Percentiles rank a stretch among this genome's conserved stretches.
These are phyloP conservation scores for Laodelphax striatellus DNA, from an alignment of 1,140 invertebrate genomes.

Conservation along the genomic window DNA sequence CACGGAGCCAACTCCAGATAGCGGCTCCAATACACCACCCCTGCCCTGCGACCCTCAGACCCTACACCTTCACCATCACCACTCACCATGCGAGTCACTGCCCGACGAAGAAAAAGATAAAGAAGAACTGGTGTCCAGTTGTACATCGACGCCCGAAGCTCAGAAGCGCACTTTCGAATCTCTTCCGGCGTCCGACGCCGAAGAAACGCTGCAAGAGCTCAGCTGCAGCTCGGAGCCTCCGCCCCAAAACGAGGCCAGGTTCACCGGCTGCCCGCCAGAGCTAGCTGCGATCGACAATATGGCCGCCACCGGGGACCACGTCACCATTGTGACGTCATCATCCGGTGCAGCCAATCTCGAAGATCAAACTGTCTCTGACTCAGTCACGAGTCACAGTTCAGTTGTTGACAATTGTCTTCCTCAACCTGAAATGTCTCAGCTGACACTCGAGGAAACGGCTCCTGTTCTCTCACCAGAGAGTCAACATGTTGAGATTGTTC, in stretches of 20 bases:
- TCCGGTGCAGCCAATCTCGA: too few species aligned
- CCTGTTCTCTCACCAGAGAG: too few species aligned
- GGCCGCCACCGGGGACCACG: too few species aligned
- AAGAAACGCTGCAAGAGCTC: background rate
- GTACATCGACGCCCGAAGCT: background rate
- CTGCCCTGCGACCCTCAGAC: conserved; percentile 5
- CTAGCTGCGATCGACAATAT: too few species aligned
- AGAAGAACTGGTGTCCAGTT: background rate
- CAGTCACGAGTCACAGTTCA: too few species aligned
- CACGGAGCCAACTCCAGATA: conserved; percentile 20
- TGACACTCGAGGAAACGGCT: too few species aligned
- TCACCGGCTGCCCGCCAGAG: background rate
- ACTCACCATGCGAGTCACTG: background rate
- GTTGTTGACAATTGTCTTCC: too few species aligned
- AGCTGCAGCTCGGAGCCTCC: background rate
- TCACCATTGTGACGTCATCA: too few species aligned
- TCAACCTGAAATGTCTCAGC: too few species aligned
- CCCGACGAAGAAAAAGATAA: background rate
- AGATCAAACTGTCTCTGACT: too few species aligned
- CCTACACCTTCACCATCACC: background rate
- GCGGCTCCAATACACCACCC: conserved; percentile 16
- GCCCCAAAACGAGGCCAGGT: background rate
- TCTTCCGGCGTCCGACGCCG: background rate
- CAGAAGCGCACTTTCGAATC: background rate
- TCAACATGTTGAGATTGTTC: too few species aligned